Evolutionary conservation across 2,888 invertebrate genomes (phyloP), one percentile per base, ranked within the genome.

Genomic region (Aleiodes leptofemur): DNA sequence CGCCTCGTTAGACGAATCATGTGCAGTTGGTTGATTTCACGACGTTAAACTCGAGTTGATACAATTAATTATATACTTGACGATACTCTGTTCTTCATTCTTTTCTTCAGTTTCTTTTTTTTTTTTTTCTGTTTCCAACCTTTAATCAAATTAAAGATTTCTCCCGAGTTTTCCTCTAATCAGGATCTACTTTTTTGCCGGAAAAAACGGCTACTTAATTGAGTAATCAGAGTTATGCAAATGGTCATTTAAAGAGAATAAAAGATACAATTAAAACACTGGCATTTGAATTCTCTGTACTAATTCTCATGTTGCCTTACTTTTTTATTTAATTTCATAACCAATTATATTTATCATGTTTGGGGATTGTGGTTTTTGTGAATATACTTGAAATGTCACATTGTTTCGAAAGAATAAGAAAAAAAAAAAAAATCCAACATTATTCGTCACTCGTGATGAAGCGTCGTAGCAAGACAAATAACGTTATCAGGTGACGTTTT

Each of bases 1-100:
- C 85, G 85, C 83, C 86, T 89, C 88, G 89, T 89, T 89, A 89
- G 88, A 81, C 83, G 83, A 86, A 88, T 88, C 83, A 83, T 80
- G 83, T 85, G 74, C 86, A 82, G 83, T 81, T 86, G 84, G 88
- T 86, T 86, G 86, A 83, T 76, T 82, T 69, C 72, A 43, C 79
- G 68, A 75, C 57, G 66, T 72, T 53, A 34, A 75, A 72, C 68
- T 82, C 74, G 77, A 81, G 87, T 88, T 86, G 86, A 85, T 87
- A 86, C 86, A 87, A 89, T 88, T 89, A 88, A 88, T 89, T 88
- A 87, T 68, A 81, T 68, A 81, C 81, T 69, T 56, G 64, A 73
- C 71, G 64, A 70, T 75, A 61, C 77, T 77, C 69, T 74, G 74
- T 43, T 43, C 43, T 43, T 9, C 43, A 43, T 43, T 43, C 43